Conservation (phyloP, 2,888 invertebrate genomes). For the Drepana falcataria region DNA sequence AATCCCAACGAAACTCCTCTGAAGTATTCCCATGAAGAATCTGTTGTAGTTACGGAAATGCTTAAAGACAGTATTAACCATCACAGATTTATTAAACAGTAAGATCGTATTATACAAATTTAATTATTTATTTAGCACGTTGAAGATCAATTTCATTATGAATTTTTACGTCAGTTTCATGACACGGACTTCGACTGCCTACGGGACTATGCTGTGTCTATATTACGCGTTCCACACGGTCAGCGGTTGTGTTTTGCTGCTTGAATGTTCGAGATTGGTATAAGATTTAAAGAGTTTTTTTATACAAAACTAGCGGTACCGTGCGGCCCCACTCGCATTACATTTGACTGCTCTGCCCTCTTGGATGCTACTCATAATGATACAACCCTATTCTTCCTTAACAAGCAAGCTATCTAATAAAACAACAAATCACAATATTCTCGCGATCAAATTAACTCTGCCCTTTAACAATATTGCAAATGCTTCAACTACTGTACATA, state of each 20-base stretch:
- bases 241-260: conserved; percentile 25
- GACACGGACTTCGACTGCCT: conserved; percentile 23
- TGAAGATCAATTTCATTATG: not conserved
- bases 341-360: not conserved
- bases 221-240: conserved; percentile 29
- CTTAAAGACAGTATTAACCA: conserved; percentile 9
- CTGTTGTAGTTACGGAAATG: not conserved
- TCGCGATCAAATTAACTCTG: too few species aligned
- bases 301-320: too few species aligned
- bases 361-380: too few species aligned
- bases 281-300: too few species aligned
- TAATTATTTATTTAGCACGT: not conserved
- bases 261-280: conserved; percentile 33
- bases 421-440: too few species aligned
- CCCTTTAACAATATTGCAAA: not conserved
- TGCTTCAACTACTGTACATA: not conserved
- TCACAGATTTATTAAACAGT: conserved; percentile 13
- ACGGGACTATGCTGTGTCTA: conserved; percentile 24
- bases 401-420: not conserved
- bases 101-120: conserved; percentile 2
- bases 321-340: too few species aligned
- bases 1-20: too few species aligned
- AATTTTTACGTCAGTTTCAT: conserved; percentile 18
- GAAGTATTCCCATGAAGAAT: not conserved
- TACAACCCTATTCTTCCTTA: too few species aligned